A percentile compares a stretch with the other conserved stretches of the same genome.
These are phyloP conservation scores for Centropus bengalensis DNA, from an alignment of 2,113 vertebrate genomes.

Conservation along the genomic window DNA sequence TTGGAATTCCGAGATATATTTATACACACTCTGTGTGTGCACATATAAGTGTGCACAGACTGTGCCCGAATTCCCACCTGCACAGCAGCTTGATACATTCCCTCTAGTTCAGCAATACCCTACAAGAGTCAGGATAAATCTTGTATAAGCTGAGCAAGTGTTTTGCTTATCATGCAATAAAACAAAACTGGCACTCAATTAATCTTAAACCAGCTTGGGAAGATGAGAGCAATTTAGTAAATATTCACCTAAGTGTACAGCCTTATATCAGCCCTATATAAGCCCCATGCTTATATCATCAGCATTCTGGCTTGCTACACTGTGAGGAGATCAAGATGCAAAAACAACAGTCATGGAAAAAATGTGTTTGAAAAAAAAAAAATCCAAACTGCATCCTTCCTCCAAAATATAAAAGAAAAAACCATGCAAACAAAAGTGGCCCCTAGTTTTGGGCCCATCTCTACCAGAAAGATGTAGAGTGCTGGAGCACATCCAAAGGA, in stretches of 20 bases:
- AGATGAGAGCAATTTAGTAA: background rate
- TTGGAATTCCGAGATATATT: background rate
- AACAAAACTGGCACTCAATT: background rate
- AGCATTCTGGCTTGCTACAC: background rate
- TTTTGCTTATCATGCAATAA: background rate
- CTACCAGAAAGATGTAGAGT: no score
- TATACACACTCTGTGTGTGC: background rate
- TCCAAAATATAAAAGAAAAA: background rate
- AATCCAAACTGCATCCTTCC: background rate
- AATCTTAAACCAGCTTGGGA: background rate
- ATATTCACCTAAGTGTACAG: background rate
- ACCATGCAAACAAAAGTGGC: background rate
- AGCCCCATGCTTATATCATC: background rate
- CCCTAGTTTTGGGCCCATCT: no score
- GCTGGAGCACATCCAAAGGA: no score
- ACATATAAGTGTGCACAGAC: rapidly evolving
- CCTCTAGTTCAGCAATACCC: background rate
- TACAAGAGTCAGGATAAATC: background rate
- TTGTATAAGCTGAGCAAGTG: background rate
- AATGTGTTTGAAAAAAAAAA: background rate
- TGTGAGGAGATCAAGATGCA: background rate
- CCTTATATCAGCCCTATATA: background rate
- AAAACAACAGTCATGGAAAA: background rate
- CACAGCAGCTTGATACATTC: background rate
- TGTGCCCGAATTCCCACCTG: background rate